phyloP scores from a whole-genome alignment of 64 coral and sea anemone genomes.

The Porites australiensis region DNA sequence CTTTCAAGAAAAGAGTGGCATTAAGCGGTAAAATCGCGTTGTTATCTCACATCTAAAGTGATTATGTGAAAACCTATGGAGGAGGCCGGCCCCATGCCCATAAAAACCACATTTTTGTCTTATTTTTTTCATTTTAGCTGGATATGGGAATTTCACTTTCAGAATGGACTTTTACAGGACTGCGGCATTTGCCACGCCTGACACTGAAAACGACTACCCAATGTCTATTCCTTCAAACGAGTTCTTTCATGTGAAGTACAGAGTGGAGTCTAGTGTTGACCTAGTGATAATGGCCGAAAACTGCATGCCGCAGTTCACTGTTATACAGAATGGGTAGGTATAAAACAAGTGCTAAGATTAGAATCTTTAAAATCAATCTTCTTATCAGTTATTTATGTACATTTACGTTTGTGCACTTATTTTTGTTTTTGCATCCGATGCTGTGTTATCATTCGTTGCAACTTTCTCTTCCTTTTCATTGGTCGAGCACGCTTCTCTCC shows the following conservation, averaged over 20 bases:
- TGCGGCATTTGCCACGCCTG: not conserved
- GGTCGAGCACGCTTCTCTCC: no score
- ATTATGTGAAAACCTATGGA: no score
- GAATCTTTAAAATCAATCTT: no score
- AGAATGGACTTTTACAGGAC: conserved; percentile 12
- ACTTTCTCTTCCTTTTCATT: no score
- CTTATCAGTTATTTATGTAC: not conserved
- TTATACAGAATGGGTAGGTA: conserved; percentile 19
- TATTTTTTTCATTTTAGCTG: not conserved
- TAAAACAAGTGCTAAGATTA: not conserved
- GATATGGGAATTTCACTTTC: conserved; percentile 4
- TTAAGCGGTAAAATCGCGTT: no score
- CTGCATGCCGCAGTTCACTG: conserved; percentile 9
- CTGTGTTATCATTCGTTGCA: not conserved
- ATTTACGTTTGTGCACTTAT: not conserved
- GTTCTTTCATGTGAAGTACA: not conserved
- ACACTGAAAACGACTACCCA: not conserved
- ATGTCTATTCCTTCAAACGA: not conserved
- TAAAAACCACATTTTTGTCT: not conserved
- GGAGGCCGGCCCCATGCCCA: not conserved
- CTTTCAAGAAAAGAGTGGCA: no score
- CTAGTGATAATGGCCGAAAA: not conserved
- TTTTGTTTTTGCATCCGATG: not conserved
- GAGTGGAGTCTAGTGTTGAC: not conserved
- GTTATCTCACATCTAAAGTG: no score